Percentiles rank a stretch among this genome's conserved stretches.
These are phyloP conservation scores for Acanthurus leucopareius DNA, from an alignment of 2,797 vertebrate genomes.

Conservation along the genomic window DNA sequence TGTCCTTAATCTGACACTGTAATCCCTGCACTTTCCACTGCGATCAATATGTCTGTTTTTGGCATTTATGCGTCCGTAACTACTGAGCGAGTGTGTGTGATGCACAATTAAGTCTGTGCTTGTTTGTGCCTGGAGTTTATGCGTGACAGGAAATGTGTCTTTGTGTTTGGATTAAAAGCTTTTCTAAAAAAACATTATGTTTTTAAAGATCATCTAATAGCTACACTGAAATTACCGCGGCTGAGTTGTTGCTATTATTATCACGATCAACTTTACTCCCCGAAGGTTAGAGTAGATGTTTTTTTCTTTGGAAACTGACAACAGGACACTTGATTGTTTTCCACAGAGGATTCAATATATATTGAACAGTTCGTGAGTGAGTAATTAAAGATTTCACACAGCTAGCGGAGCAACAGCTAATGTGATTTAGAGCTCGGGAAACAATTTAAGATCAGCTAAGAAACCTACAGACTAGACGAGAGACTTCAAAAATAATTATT, in stretches of 20 bases:
- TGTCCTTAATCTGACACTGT: constrained; percentile 57
- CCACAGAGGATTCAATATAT: background rate
- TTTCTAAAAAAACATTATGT: background rate
- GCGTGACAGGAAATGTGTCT: background rate
- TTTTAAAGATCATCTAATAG: background rate
- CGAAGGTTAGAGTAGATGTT: too few relatives aligned
- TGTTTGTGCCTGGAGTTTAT: background rate
- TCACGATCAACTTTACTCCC: background rate
- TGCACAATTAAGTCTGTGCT: background rate
- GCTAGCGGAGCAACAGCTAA: background rate
- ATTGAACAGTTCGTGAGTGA: background rate
- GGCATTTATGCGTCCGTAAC: constrained; percentile 2
- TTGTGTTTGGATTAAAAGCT: background rate
- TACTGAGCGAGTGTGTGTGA: background rate
- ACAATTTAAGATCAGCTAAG: background rate
- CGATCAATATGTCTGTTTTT: constrained; percentile 34
- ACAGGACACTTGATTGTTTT: background rate
- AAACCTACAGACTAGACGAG: background rate
- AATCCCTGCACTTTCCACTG: constrained; percentile 30
- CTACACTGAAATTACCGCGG: background rate
- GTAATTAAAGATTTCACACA: background rate
- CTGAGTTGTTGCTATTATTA: background rate
- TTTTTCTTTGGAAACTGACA: background rate
- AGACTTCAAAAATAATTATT: background rate
- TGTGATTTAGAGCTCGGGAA: background rate